Evolutionary conservation across 2,888 invertebrate species (phyloP), one percentile per base, ranked within the genome.

Genomic region (Nephrotoma guestfalica): DNA sequence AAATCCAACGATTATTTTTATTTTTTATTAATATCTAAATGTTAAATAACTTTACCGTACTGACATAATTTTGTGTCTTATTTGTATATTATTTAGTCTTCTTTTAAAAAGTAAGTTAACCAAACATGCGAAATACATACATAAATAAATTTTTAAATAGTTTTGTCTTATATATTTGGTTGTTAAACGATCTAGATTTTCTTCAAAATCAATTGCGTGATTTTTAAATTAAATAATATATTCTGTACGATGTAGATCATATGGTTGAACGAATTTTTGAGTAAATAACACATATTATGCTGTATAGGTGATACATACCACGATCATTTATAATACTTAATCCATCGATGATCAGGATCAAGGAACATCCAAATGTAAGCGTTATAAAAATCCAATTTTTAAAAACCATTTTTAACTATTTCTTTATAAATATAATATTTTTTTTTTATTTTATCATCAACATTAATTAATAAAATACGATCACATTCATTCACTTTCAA

Each of bases 311-410:
- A 71, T 84, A 41, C 84, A 41, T 84, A 84, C 84, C 84, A 41
- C 84, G 84, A 84, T 84, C 84, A 41, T 41, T 84, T 84, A 18
- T 15, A 84, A 41, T 41, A 84, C 84, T 84, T 84, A 84, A 84
- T 84, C 84, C 84, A 84, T 84, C 84, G 84, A 84, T 84, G 84
- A 84, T 84, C 42, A 41, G 7, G 41, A 84, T 84, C 30, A 71
- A 11, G 7, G 71, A 71, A 71, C 71, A 71, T 71, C 71, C 71
- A 71, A 30, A 42, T 15, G n/a, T 84, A 4, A 41, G 41, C 13
- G 84, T 42, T 84, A 84, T 84, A 84, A 84, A 84, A 84, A 84
- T 84, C 84, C 84, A 84, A 84, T 42, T 86, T 45, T 86, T 86
- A 13, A 43, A 43, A 18, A 9, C 43, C 85, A 86, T 43, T 86